These are phyloP conservation scores for Cheirogaleus medius DNA, from an alignment of 2,113 vertebrate genomes.

Conservation along the genomic window DNA sequence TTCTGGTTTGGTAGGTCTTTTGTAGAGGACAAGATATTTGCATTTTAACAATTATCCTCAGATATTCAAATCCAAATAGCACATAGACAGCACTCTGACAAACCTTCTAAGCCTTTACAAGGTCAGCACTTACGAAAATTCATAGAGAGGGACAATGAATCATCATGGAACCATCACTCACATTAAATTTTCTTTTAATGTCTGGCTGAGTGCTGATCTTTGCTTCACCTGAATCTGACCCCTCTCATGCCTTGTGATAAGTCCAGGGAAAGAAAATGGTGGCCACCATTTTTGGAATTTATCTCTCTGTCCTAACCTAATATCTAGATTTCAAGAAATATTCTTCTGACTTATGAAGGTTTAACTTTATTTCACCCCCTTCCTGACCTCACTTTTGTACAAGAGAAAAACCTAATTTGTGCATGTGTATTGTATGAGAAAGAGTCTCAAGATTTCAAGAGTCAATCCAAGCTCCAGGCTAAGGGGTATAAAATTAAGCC, in stretches of 20 bases:
- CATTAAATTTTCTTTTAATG: neutral
- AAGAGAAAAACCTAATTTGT: neutral
- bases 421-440: neutral
- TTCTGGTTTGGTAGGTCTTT: neutral
- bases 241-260: neutral
- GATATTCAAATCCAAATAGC: neutral
- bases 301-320: neutral
- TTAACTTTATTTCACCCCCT: neutral
- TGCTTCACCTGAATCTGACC: neutral
- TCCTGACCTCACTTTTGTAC: neutral
- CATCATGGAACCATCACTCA: neutral
- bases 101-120: neutral
- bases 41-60: neutral
- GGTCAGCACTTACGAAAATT: neutral
- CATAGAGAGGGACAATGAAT: neutral
- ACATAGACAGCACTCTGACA: neutral
- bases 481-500: neutral
- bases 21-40: neutral
- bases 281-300: neutral
- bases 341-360: neutral
- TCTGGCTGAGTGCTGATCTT: neutral
- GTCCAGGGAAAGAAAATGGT: neutral
- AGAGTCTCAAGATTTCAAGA: neutral
- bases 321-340: neutral
- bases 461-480: neutral